phyloP scores from a whole-genome alignment of 2,797 vertebrate genomes.

The Spinus pinus region DNA sequence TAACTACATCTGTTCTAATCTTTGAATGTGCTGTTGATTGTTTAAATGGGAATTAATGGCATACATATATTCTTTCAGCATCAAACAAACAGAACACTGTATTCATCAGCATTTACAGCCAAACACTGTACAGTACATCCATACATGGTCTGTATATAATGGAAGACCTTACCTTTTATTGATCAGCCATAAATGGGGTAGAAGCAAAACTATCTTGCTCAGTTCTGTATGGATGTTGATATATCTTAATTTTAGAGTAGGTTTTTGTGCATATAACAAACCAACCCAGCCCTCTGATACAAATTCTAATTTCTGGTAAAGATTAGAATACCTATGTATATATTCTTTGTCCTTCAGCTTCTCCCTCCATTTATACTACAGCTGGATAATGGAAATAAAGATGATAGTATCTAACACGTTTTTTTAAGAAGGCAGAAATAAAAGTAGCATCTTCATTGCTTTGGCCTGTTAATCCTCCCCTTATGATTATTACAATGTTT shows the following conservation, averaged over 20 bases:
- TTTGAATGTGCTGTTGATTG: neutral
- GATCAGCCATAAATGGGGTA: neutral
- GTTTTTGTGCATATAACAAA: neutral
- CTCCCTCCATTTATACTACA: neutral
- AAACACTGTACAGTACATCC: fast-evolving
- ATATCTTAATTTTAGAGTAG: neutral
- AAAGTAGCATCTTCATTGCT: neutral
- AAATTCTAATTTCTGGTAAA: neutral
- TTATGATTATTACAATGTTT: neutral
- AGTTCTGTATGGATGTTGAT: neutral
- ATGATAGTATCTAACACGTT: neutral
- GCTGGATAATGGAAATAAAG: neutral
- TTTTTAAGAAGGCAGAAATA: neutral
- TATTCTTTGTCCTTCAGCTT: neutral
- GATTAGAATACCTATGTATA: neutral
- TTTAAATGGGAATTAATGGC: neutral
- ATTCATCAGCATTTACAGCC: neutral
- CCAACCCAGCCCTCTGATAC: fast-evolving
- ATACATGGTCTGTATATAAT: fast-evolving
- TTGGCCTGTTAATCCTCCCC: neutral
- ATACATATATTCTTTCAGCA: neutral
- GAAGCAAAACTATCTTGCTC: neutral
- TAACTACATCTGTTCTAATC: neutral
- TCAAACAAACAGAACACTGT: neutral
- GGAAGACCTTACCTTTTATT: neutral